Base-by-base conservation (phyloP, 2,888 invertebrate species). In the Callinectes sapidus region DNA sequence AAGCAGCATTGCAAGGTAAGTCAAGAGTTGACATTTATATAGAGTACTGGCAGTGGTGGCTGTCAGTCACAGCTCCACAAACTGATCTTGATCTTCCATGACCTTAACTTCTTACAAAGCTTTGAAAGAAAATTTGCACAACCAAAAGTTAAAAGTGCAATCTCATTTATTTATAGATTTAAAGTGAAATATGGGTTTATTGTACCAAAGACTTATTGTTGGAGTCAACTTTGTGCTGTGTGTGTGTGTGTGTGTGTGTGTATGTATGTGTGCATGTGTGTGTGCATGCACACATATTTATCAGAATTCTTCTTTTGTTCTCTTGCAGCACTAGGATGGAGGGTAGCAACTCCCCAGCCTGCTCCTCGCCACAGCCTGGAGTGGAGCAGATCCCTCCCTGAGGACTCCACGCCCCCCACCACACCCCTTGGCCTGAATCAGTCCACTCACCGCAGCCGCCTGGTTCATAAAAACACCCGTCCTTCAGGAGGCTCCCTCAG, bases 311-410 rank as follows among this genome's bases (percentile, higher is more conserved):
- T n/a, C n/a, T n/a, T n/a, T n/a, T n/a, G n/a, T n/a, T 39, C n/a
- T 35, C 39, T 86, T 28, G 42, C 92, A 92, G 92, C 85, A 55
- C 42, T 92, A 92, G 61, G 35, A 39, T 54, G 66, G 54, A 28
- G 86, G 54, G 89, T 42, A n/a, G 89, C 85, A 16, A 32, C 86
- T 35, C 81, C 81, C 35, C 81, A 35, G 28, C 89, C 92, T 28
- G 54, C 91, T 13, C 92, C 92, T 48, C 90, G 91, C 18, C 92
- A 54, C n/a, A 90, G 90, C 39, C 48, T 93, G 88, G 71, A 61
- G 48, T 90, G 77, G 42, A 71, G 71, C 48, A 66, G 54, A 3
- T 90, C 87, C 18, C n/a, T 32, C 14, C 39, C 87, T 39, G 90
- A 81, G 87, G 71, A 87, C 39, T 10, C 71, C 39, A 42, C 71